These are phyloP conservation scores for Cacatua alba DNA, from an alignment of 2,113 vertebrate species.

Conservation along the genomic window DNA sequence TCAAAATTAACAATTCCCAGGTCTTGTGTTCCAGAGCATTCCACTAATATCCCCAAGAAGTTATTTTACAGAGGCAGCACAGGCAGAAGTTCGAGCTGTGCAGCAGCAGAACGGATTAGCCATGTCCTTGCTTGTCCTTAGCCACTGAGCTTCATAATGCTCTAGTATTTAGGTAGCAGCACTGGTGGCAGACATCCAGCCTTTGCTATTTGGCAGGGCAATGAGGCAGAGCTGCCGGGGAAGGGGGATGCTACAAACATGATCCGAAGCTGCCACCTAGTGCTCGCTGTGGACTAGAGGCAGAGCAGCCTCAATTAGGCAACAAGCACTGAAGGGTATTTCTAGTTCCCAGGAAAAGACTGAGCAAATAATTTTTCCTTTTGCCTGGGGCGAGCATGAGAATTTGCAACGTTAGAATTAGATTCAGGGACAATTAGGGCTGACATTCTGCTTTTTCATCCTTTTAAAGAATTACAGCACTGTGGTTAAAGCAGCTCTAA, in stretches of 20 bases:
- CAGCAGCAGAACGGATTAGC: background rate
- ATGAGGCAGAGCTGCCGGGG: background rate
- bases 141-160: background rate
- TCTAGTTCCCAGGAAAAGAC: background rate
- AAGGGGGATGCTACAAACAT: background rate
- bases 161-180: background rate
- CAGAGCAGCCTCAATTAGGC: background rate
- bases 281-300: background rate
- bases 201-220: background rate
- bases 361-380: background rate
- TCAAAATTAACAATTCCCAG: background rate
- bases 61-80: background rate
- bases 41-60: background rate
- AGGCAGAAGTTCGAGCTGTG: background rate
- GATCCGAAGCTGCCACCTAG: constrained; percentile 60
- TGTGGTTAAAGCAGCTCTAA: background rate
- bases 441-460: background rate
- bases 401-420: background rate
- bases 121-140: constrained; percentile 54
- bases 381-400: background rate
- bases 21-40: background rate
- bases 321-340: background rate
- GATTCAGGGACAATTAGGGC: background rate
- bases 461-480: background rate
- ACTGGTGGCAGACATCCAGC: background rate